Percentiles rank a stretch among this genome's conserved stretches.
Evolutionary conservation across 2,888 invertebrate genomes (phyloP).

Genomic region (Chymomyza amoena): DNA sequence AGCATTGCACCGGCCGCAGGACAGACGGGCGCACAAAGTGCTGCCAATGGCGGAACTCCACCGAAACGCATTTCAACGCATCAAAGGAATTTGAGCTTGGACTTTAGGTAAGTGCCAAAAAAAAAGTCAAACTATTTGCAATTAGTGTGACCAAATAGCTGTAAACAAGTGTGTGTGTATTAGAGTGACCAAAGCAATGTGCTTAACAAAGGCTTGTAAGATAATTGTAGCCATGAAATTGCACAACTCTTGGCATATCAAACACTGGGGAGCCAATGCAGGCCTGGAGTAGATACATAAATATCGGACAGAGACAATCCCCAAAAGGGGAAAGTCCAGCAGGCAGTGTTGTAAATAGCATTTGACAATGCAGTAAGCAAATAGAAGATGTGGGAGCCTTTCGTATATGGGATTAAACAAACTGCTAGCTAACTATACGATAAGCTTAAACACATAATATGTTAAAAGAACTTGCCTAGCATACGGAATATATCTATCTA

Average conservation of each 20-base stretch:
- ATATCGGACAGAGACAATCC: not conserved
- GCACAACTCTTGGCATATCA: not conserved
- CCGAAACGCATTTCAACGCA: constrained; percentile 81
- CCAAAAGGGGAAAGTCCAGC: not conserved
- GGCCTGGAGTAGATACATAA: not conserved
- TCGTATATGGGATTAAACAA: not conserved
- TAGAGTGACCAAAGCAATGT: not conserved
- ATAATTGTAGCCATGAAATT: not conserved
- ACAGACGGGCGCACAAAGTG: constrained; percentile 28
- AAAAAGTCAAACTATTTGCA: not conserved
- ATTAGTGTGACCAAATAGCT: not conserved
- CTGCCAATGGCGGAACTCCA: constrained; percentile 53
- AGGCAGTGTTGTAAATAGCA: not conserved
- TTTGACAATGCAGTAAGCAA: not conserved
- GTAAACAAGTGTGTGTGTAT: not conserved
- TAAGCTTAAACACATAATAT: not conserved
- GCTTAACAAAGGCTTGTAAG: not conserved
- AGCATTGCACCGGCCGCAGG: constrained; percentile 53
- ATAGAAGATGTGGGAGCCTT: not conserved
- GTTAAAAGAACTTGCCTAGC: not conserved
- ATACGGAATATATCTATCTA: too few species aligned
- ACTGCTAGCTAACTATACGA: not conserved
- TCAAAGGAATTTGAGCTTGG: constrained; percentile 93
- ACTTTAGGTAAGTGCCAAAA: constrained; percentile 85
- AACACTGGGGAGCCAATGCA: not conserved